These are phyloP conservation scores for Formicarius rufipectus DNA, from an alignment of 2,113 vertebrate species.

Conservation along the genomic window DNA sequence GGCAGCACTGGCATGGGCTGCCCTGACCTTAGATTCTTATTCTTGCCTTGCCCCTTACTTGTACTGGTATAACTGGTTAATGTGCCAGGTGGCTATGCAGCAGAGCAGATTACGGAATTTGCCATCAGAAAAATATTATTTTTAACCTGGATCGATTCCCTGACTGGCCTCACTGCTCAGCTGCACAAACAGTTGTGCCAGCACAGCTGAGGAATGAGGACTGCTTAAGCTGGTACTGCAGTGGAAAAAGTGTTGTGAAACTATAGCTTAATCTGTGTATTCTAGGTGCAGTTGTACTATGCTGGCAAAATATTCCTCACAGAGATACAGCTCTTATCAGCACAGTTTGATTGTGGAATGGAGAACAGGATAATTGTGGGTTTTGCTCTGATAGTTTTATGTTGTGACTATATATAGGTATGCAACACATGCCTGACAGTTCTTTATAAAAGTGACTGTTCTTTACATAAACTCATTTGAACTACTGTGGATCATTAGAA, in stretches of 20 bases:
- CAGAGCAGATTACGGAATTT: slow-evolving; percentile 54
- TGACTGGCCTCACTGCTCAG: slow-evolving; percentile 21
- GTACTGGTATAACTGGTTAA: slow-evolving; percentile 5
- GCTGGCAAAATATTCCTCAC: neutral
- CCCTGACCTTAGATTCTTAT: slow-evolving; percentile 7
- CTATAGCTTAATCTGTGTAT: neutral
- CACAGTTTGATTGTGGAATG: neutral
- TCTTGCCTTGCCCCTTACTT: slow-evolving; percentile 10
- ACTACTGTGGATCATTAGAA: neutral
- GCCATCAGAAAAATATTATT: slow-evolving; percentile 68
- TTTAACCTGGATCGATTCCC: slow-evolving; percentile 59
- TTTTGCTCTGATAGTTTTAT: neutral
- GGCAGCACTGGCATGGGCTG: neutral
- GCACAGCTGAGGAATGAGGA: slow-evolving; percentile 40
- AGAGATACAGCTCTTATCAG: neutral
- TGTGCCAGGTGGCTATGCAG: slow-evolving; percentile 53
- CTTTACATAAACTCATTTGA: neutral
- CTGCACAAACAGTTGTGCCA: slow-evolving; percentile 65
- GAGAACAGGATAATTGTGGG: neutral
- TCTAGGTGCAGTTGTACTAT: neutral
- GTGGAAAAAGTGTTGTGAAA: slow-evolving; percentile 47
- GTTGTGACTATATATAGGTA: neutral
- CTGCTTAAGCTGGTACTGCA: slow-evolving; percentile 39
- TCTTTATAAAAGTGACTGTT: neutral
- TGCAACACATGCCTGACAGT: neutral